Evolutionary conservation across 2,888 invertebrate species (phyloP).

Genomic region (Leptogaster cylindrica): DNA sequence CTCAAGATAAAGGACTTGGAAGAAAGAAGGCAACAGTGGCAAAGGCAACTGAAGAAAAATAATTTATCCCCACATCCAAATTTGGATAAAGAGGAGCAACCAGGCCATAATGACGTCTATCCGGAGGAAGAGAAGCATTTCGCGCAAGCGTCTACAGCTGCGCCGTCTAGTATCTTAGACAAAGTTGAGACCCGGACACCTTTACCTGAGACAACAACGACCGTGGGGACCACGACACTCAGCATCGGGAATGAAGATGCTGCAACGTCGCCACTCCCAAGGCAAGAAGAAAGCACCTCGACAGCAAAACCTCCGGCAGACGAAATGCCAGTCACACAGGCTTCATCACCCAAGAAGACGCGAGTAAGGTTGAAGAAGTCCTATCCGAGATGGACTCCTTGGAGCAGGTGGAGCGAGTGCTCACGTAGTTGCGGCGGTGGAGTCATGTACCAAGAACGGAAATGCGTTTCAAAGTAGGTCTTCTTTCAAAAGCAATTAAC

Average conservation of each 20-base stretch:
- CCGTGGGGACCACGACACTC: constrained; percentile 3
- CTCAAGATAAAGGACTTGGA: not conserved
- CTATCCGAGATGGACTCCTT: constrained; percentile 75
- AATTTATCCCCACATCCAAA: not conserved
- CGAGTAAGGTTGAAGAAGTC: constrained; percentile 44
- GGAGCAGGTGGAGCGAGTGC: constrained; percentile 81
- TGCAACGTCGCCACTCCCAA: not conserved
- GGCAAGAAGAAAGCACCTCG: too few relatives aligned
- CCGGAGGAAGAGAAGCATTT: constrained; percentile 53
- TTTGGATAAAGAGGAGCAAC: constrained; percentile 42
- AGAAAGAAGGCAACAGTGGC: not conserved
- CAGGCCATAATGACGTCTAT: constrained; percentile 57
- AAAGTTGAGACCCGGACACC: constrained; percentile 37
- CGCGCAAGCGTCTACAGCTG: not conserved
- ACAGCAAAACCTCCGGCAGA: constrained; percentile 42
- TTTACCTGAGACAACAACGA: constrained; percentile 25
- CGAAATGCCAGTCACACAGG: constrained; percentile 30
- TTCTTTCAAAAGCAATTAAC: too few relatives aligned
- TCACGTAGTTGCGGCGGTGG: constrained; percentile 86
- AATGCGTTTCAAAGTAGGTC: constrained; percentile 57
- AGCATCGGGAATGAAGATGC: not conserved
- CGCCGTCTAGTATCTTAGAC: not conserved
- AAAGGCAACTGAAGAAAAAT: not conserved
- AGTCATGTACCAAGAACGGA: constrained; percentile 62
- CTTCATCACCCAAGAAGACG: constrained; percentile 41